Evolutionary conservation across 2,797 vertebrate genomes (phyloP).

Genomic region (Sebastes melanostomus): DNA sequence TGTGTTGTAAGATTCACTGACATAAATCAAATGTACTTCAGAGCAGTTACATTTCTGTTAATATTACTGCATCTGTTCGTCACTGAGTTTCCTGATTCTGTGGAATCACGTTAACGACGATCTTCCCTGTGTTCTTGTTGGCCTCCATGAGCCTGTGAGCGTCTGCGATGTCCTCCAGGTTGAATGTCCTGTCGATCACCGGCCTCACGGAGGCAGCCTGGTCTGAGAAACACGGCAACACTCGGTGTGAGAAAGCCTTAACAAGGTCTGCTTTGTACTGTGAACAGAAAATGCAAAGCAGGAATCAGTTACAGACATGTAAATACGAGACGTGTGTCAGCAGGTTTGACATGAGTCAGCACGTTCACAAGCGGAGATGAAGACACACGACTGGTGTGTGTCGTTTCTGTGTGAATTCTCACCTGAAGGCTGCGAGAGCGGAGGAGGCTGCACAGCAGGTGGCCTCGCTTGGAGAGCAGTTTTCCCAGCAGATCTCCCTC

Average conservation of each 20-base stretch:
- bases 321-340: background rate
- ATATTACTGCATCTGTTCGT: background rate
- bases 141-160: conserved; percentile 86
- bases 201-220: conserved; percentile 70
- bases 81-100: conserved; percentile 1
- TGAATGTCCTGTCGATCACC: conserved; percentile 81
- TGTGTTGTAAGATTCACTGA: background rate
- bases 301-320: background rate
- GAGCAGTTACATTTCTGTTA: background rate
- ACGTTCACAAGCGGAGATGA: background rate
- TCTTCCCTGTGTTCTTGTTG: conserved; percentile 87
- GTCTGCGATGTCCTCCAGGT: conserved; percentile 74
- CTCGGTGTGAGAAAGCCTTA: conserved; percentile 76
- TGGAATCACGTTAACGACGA: conserved; percentile 76
- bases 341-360: background rate
- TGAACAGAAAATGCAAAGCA: background rate
- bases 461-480: conserved; percentile 86
- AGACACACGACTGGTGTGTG: background rate
- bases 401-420: background rate
- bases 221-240: conserved; percentile 78
- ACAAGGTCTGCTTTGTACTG: conserved; percentile 89
- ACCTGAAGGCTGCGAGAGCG: conserved; percentile 81
- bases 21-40: background rate
- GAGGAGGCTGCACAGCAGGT: conserved; percentile 83
- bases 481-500: conserved; percentile 84